Evolutionary conservation across 2,888 invertebrate species (phyloP), one percentile per base, ranked within the genome.

Genomic region (Ectemnius cavifrons): DNA sequence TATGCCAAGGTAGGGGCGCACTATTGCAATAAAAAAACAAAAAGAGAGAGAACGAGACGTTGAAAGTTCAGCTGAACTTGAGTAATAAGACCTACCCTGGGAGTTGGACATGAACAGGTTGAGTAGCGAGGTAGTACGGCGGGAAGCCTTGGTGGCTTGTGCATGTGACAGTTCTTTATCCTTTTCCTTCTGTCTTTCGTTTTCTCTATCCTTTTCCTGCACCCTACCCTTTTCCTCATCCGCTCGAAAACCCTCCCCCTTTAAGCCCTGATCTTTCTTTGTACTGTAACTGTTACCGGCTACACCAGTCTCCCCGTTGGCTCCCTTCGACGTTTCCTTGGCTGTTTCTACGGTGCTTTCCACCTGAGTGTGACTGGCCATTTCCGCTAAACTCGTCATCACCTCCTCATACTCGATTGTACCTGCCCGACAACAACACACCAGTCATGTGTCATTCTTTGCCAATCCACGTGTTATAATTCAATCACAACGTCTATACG

Each of bases 61-160:
- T 23, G 45, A 77, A 72, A 77, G 66, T 62, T 79, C 64, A 61
- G 67, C 71, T 66, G 70, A 78, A 76, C 46, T 75, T 79, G 59
- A 64, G 72, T 63, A 76, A 71, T 66, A 76, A 67, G 71, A 89
- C 92, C 93, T 97, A 94, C 96, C 97, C 95, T 97, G 97, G 93
- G 97, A 97, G 93, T 96, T 97, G 92, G 97, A 96, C 93, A 97
- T 97, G 94, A 97, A 97, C 93, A 97, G 94, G 94, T 97, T 97
- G 92, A 97, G 94, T 92, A 97, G 95, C 92, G 97, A 97, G 92
- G 97, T 97, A 91, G 97, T 97, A 93, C 97, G 95, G 92, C 97
- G 96, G 91, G 97, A 97, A 91, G 96, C 94, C 93, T 96, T 96
- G 91, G 93, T 92, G 63, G 86, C 84, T 83, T 91, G 84, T 85